A percentile compares a stretch with the other conserved stretches of the same genome.
Conservation (phyloP, 2,888 invertebrate genomes). For the Lithophane socia region DNA sequence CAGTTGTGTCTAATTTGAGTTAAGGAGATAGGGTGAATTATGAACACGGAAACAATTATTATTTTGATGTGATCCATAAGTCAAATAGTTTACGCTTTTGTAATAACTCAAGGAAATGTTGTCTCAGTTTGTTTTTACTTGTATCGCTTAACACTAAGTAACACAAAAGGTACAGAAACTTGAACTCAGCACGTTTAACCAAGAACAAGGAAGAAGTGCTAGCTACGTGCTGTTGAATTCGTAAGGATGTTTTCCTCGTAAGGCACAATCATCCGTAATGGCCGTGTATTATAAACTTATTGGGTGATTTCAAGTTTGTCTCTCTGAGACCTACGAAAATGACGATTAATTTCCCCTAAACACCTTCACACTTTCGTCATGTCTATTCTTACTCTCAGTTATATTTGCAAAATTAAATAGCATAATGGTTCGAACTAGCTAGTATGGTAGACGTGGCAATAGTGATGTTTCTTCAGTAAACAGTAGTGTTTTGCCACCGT, state of each 20-base stretch:
- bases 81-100: neutral
- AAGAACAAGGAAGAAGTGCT: no score
- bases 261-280: neutral
- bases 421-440: conserved; percentile 5
- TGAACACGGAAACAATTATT: neutral
- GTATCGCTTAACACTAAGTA: neutral
- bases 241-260: neutral
- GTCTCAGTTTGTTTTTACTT: neutral
- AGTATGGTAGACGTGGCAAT: conserved; percentile 27
- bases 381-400: neutral
- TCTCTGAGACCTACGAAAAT: neutral
- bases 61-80: neutral
- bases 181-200: no score
- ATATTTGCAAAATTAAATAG: conserved; percentile 32
- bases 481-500: conserved; percentile 57
- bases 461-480: conserved; percentile 58
- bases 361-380: neutral
- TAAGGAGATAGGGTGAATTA: conserved; percentile 7
- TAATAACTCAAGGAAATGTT: neutral
- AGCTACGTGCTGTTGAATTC: neutral
- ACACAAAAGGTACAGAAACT: neutral
- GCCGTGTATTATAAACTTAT: neutral
- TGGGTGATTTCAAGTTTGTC: no score
- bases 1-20: neutral
- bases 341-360: neutral